These are phyloP conservation scores for Puffinus mauretanicus DNA, from an alignment of 2,113 vertebrate species.

Conservation along the genomic window DNA sequence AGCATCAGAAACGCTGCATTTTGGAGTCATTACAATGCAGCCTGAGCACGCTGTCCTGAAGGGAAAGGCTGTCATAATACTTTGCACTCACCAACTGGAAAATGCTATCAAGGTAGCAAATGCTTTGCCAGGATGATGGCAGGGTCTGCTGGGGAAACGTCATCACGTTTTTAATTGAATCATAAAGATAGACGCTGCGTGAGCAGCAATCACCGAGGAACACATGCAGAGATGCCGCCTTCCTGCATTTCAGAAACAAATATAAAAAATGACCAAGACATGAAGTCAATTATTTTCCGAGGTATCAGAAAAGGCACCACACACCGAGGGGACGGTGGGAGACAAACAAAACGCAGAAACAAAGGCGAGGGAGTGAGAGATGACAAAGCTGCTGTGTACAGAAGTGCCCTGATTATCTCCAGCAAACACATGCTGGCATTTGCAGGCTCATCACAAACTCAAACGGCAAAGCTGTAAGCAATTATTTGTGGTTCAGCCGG, in stretches of 20 bases:
- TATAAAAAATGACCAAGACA: neutral
- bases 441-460: neutral
- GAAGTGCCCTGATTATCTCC: neutral
- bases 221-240: neutral
- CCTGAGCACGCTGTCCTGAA: neutral
- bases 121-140: neutral
- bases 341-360: neutral
- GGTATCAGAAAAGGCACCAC: neutral
- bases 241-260: neutral
- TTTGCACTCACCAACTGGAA: neutral
- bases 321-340: neutral
- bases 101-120: neutral
- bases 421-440: neutral
- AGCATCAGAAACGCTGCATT: fast-evolving
- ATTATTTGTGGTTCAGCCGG: neutral
- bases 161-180: neutral
- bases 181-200: neutral
- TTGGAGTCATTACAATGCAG: neutral
- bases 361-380: neutral
- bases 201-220: neutral
- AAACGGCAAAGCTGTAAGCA: neutral
- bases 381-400: neutral
- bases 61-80: neutral
- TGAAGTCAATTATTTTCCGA: neutral
- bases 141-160: neutral